Evolutionary conservation across 92 coral and sea anemone genomes (phyloP), one percentile per base, ranked within the genome.

Genomic region (Porites divaricata): DNA sequence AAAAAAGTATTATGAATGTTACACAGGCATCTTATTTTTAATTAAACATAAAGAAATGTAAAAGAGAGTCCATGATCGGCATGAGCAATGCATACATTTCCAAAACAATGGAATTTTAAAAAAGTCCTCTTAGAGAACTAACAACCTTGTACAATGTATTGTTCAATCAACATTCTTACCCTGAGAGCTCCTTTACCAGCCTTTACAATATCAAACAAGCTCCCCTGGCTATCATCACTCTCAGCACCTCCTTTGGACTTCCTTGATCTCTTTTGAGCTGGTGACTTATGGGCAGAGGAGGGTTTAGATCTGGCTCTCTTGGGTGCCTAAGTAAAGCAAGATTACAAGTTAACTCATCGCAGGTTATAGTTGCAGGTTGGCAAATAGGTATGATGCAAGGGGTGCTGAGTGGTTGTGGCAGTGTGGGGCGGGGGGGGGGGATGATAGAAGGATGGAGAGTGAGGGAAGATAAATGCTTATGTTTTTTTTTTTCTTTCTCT

Each of bases 171-270:
- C 2, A 26, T 2, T 49, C 89, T 26, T 84, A 96, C 99, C 93
- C 93, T 90, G 58, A 96, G 87, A 64, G 99, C 99, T 69, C 96
- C 94, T 51, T 92, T 96, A 56, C 99, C 99, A 84, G 91, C 91
- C 72, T 93, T 90, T 17, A 96, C 93, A 74, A 96, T 96, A 41
- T 96, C 98, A 89, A 96, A 96, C 83, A 96, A 76, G 7, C 92
- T 77, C 41, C 99, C 98, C 54, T 92, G 95, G 16, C 67, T 91
- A n/a, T 84, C 95, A 10, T 87, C 94, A 15, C 76, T 90, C 62
- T 77, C 95, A n/a, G 77, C 84, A 19, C 85, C 78, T 1, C 68
- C 86, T 63, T 89, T 85, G 11, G 78, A 68, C 81, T 86, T 92
- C 50, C 86, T 91, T 19, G 71, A 23, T 76, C 64, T 85, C 98